Evolutionary conservation across 2,888 invertebrate species (phyloP).

Genomic region (Pedicia rivosa): DNA sequence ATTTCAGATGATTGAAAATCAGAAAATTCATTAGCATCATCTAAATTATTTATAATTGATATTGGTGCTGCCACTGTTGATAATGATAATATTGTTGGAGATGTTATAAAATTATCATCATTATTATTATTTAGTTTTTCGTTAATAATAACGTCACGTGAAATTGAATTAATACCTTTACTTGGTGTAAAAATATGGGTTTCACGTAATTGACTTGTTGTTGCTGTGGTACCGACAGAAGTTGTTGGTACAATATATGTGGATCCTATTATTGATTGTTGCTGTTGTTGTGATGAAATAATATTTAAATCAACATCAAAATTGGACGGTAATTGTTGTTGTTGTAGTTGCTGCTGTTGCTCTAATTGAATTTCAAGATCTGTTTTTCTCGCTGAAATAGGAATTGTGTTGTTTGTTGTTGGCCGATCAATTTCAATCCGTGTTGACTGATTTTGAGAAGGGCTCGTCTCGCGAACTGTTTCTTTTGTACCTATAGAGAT

Average conservation of each 20-base stretch:
- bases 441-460: constrained; percentile 6
- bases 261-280: not conserved
- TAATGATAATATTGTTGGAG: no score
- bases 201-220: constrained; percentile 22
- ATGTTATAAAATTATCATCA: not conserved
- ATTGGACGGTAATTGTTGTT: not conserved
- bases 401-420: not conserved
- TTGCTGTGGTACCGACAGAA: constrained; percentile 2
- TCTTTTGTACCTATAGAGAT: not conserved
- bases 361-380: constrained; percentile 5
- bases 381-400: not conserved
- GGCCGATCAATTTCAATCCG: constrained; percentile 4
- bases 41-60: constrained; percentile 6
- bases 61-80: constrained; percentile 6
- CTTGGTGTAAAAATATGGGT: constrained; percentile 31
- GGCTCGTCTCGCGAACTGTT: constrained; percentile 13
- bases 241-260: not conserved
- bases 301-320: not conserved
- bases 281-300: not conserved
- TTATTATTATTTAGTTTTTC: constrained; percentile 1
- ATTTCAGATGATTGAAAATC: constrained; percentile 22
- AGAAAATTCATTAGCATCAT: constrained; percentile 25
- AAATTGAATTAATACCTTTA: constrained; percentile 20
- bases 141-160: constrained; percentile 10
- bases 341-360: constrained; percentile 6